Evolutionary conservation across 2,113 vertebrate species (phyloP), one percentile per base, ranked within the genome.

Genomic region (Oxyura jamaicensis): DNA sequence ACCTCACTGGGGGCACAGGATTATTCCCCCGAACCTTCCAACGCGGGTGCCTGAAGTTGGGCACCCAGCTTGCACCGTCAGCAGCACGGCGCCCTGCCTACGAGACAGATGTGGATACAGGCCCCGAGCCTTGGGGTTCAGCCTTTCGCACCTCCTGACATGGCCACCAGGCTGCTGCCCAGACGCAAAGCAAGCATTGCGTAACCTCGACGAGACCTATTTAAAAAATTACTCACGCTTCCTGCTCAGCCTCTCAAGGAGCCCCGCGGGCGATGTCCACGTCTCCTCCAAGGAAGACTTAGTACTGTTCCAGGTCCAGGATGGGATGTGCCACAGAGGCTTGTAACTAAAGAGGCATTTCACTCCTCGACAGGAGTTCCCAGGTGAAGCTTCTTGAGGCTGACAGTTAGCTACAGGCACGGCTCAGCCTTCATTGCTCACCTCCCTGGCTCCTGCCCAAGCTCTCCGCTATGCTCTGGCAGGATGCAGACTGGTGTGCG

Each of bases 261-360:
- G 35, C 63, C 63, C 48, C 2, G 0, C 0, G 0, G 58, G 41
- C 22, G 0, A 62, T 21, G 83, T 62, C 62, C 88, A 89, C 0
- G 0, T 31, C 53, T 92, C 74, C 69, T 94, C 71, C 6, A 1
- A 83, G 65, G 41, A 83, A 65, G 60, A 66, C 48, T 65, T 86
- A 41, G 21, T 55, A 74, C 42, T 4, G 17, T 21, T 22, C 33
- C 52, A 29, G 22, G 74, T 53, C 55, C 65, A 20, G 26, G 18
- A 81, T 0, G 8, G 33, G 33, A 83, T 36, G 50, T 3, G 3
- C 58, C 50, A 77, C 72, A 52, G 36, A 66, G 58, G 42, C 46
- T 90, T 26, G 33, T 91, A 87, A 87, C 1, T 3, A 41, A 80
- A 74, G 28, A 55, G 29, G 25, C 31, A 55, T 84, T 86, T 72